These are phyloP conservation scores for Mylabris phalerata DNA, from an alignment of 1,140 invertebrate species.

Conservation along the genomic window DNA sequence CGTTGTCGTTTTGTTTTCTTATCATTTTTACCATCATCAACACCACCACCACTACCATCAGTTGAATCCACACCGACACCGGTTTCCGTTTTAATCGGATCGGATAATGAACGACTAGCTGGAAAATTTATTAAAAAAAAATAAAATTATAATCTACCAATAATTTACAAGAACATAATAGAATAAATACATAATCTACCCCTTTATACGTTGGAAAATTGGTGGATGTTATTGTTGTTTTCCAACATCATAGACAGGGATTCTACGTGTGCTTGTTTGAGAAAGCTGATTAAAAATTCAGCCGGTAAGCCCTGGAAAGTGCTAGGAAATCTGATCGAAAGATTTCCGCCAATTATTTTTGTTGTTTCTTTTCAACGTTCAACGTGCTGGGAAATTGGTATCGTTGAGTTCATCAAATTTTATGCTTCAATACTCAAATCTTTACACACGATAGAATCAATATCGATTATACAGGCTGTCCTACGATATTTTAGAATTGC, in stretches of 20 bases:
- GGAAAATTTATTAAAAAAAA: constrained; percentile 20
- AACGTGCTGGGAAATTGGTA: too few relatives aligned
- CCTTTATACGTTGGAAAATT: too few relatives aligned
- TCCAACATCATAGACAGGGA: neutral
- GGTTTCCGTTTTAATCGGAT: constrained; percentile 64
- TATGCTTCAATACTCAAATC: too few relatives aligned
- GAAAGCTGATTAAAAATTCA: constrained; percentile 37
- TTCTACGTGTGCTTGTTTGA: constrained; percentile 23
- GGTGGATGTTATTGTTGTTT: too few relatives aligned
- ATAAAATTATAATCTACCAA: neutral
- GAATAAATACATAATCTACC: constrained; percentile 9
- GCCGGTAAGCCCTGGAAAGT: constrained; percentile 33
- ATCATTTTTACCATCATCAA: constrained; percentile 70
- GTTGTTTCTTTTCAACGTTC: constrained; percentile 20
- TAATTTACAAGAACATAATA: neutral
- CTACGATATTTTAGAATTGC: too few relatives aligned
- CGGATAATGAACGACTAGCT: constrained; percentile 56
- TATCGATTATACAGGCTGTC: too few relatives aligned
- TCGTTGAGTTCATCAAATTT: too few relatives aligned
- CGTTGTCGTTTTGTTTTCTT: constrained; percentile 86
- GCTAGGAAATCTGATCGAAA: constrained; percentile 31
- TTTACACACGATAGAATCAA: too few relatives aligned
- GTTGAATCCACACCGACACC: constrained; percentile 45
- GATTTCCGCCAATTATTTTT: constrained; percentile 35
- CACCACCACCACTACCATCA: constrained; percentile 25